Conservation (phyloP, 1,140 invertebrate species). For the Drosophila tristis region DNA sequence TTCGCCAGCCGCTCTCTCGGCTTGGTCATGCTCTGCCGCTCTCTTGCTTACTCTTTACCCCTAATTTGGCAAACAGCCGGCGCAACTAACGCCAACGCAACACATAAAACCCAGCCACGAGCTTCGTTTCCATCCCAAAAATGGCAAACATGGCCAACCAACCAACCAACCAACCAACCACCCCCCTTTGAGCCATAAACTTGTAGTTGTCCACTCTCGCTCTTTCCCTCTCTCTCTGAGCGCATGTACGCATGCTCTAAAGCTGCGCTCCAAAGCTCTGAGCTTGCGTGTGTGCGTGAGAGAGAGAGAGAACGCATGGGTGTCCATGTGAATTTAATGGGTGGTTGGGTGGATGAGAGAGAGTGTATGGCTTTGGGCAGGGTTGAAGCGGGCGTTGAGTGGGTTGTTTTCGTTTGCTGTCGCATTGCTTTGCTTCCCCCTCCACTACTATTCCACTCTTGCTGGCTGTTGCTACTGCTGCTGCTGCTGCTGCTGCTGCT, state of each 20-base stretch:
- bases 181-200: constrained; percentile 33
- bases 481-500: constrained; percentile 17
- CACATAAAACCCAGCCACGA: constrained; percentile 45
- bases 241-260: constrained; percentile 34
- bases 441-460: constrained; percentile 2
- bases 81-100: constrained; percentile 63
- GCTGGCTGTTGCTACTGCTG: constrained; percentile 15
- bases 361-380: constrained; percentile 11
- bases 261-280: constrained; percentile 50
- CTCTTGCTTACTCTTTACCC: constrained; percentile 17
- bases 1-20: constrained; percentile 18
- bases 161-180: constrained; percentile 14
- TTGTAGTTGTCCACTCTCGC: constrained; percentile 17
- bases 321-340: constrained; percentile 12
- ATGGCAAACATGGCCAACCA: constrained; percentile 63
- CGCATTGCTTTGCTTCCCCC: constrained; percentile 50
- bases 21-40: constrained; percentile 12
- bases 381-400: constrained; percentile 28
- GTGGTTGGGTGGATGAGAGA: constrained; percentile 32
- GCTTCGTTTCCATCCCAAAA: constrained; percentile 73
- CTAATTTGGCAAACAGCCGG: constrained; percentile 48
- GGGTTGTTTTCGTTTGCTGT: constrained; percentile 58
- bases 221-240: constrained; percentile 13
- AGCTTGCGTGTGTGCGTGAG: constrained; percentile 4
- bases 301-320: not conserved